Base-by-base conservation (phyloP, 2,888 invertebrate genomes). In the Tenthredo amoena region DNA sequence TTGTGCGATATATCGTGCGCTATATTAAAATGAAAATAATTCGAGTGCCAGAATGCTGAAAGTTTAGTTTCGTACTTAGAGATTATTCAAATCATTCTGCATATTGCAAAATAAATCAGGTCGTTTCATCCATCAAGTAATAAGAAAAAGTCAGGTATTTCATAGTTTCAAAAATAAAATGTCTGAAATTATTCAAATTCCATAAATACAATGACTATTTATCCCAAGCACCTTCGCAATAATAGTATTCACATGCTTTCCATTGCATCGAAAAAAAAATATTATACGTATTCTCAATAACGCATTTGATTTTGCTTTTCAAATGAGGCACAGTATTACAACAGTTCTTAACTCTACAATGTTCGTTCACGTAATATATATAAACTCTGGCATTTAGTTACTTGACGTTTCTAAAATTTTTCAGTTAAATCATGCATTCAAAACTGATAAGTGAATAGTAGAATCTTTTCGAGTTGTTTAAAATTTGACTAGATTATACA, bases 401-500 rank as follows among this genome's bases (percentile, higher is more conserved):
- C 26, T 77, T 77, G 3, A 26, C 12, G 26, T 62, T 26, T n/a
- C 50, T n/a, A n/a, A 21, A 62, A 58, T 47, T 21, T 34, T 47
- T 47, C 21, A 43, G 31, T 12, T 82, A 55, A 62, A 34, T n/a
- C 15, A 47, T 47, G 47, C 26, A 47, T 65, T 83, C 31, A 47
- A 68, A 74, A 83, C 15, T 31, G 21, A 31, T 47, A 40, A 68
- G 7, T 68, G 71, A 83, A 83, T 43, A 68, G 40, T 83, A 83
- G 7, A 68, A 83, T 83, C 43, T 65, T 74, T 43, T 34, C 34
- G 68, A 72, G 65, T 84, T 62, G 72, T 65, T 85, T 72, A 74
- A 76, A 74, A 91, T 89, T 91, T 93, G 93, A 93, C 93, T 93
- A 93, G 93, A 93, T 93, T 90, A 92, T 90, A 89, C 91, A 62